Base-by-base conservation (phyloP, 1,140 invertebrate species). In the Pantala flavescens region DNA sequence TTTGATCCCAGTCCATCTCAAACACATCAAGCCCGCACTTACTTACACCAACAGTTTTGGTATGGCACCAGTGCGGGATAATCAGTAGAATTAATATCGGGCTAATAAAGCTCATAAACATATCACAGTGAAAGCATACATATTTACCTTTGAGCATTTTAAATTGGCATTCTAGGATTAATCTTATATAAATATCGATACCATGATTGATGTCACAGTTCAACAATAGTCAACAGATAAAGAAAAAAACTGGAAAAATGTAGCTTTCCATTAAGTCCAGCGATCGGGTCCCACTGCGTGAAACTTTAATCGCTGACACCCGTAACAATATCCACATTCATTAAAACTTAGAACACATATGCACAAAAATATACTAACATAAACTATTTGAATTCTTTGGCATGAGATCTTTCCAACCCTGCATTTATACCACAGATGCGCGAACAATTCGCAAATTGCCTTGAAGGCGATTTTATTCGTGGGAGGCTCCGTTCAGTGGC, bases 321-420 rank as follows among this genome's bases (percentile, higher is more conserved):
- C 49, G 49, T 63, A 63, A 63, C 14, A 63, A 63, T 21, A 14
- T 21, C 5, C n/a, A 63, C 14, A 19, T 19, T 21, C 14, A 63
- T 63, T 63, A 63, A 19, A 19, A 63, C 3, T 19, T 19, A 63
- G n/a, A 19, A 63, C 14, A 16, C n/a, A 63, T 3, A 19, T 63
- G 49, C 14, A 63, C n/a, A 63, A 63, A 63, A 63, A 63, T 63
- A 63, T 63, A 63, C 49, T 19, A 63, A 63, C n/a, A 63, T 21
- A 36, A 63, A 19, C 49, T 19, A 21, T 63, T 16, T 21, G 14
- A 63, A 19, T 19, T 63, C 49, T 63, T 63, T 63, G 49, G 49
- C 49, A 63, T 63, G 49, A 63, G 49, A 63, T 63, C 49, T 63
- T 63, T 63, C 49, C n/a, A 19, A 63, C 28, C 28, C 49, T 63